These are phyloP conservation scores for Epizoanthus fatuus DNA, from an alignment of 92 coral and sea anemone species.

Conservation along the genomic window DNA sequence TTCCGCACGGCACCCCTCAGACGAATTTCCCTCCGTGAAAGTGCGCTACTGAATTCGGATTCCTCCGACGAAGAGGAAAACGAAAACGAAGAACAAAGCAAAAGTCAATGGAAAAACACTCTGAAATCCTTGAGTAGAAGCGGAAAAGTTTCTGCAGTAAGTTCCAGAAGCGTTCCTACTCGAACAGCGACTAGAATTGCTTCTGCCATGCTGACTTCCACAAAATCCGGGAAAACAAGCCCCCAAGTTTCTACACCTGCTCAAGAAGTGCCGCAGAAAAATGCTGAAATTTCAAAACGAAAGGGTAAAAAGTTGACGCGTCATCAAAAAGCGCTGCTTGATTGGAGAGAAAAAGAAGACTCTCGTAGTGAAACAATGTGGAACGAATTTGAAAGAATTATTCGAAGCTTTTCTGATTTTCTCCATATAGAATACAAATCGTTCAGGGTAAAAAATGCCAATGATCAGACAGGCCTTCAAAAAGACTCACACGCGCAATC, in stretches of 20 bases:
- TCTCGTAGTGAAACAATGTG: constrained; percentile 59
- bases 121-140: not conserved
- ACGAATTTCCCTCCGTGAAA: constrained; percentile 33
- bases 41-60: constrained; percentile 15
- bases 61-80: constrained; percentile 21
- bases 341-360: constrained; percentile 21
- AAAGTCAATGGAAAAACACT: not conserved
- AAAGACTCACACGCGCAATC: not conserved
- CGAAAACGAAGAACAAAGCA: not conserved
- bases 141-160: not conserved
- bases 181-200: not conserved
- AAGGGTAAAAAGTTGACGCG: not conserved
- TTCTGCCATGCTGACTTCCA: not conserved
- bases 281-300: not conserved
- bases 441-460: not conserved
- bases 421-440: constrained; percentile 71
- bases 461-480: not conserved
- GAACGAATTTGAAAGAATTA: constrained; percentile 81
- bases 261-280: too few relatives aligned
- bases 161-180: not conserved
- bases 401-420: constrained; percentile 70
- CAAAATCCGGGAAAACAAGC: not conserved
- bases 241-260: too few relatives aligned
- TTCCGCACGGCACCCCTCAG: not conserved
- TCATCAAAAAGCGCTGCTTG: constrained; percentile 21